Base-by-base conservation (phyloP, 1,140 invertebrate species). In the Acromyrmex charruanus region DNA sequence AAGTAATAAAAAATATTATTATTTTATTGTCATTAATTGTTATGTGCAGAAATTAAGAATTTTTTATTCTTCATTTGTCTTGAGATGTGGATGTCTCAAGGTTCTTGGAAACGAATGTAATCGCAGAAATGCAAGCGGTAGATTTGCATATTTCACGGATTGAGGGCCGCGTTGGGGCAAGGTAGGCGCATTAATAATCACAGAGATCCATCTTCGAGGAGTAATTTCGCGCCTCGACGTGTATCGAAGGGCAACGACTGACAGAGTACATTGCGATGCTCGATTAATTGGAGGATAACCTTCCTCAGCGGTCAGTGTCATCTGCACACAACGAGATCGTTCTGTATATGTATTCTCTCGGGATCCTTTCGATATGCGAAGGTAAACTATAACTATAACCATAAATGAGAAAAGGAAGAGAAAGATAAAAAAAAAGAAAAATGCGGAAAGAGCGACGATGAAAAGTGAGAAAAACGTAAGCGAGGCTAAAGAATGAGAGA, bases 251-350 rank as follows among this genome's bases (percentile, higher is more conserved):
- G 82, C 66, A 71, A 51, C n/a, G 89, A 88, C 84, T 90, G 90
- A 91, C 89, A 59, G 63, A 63, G 10, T 77, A 81, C 85, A 86
- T 59, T 87, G 88, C 81, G 86, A 74, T 77, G 65, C 71, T 89
- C 90, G 89, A 91, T 91, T 91, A 91, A 91, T 91, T 91, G 90
- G 90, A 90, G 90, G 90, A 91, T 91, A 91, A 91, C 88, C 90
- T 89, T 77, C 88, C 77, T 82, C 89, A 81, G 77, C 90, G 90
- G 89, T 91, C 88, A 91, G 84, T 89, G 90, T 91, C 90, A 91
- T 91, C 89, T 91, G 90, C 90, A 91, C 89, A 77, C 66, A 69
- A 69, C 39, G 39, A 79, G 59, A 87, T 63, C 28, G 61, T 61
- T 63, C 58, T 39, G n/a, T 61, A 39, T 35, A 31, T 44, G n/a